These are phyloP conservation scores for Rosalia funebris DNA, from an alignment of 2,888 invertebrate genomes.

Conservation along the genomic window DNA sequence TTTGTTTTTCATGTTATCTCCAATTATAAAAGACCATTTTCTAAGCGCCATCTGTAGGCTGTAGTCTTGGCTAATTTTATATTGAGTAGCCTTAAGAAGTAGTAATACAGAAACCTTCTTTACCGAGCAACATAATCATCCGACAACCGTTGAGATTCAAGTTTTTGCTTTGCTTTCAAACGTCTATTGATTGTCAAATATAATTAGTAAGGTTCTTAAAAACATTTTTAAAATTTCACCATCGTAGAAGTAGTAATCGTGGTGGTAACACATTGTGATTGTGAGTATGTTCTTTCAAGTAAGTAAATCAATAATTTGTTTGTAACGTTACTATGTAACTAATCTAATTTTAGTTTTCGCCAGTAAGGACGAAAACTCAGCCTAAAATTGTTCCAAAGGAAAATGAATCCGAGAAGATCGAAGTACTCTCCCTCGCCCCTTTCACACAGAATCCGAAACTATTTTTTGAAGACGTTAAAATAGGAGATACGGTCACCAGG, in stretches of 20 bases:
- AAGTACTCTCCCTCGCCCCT: slow-evolving; percentile 71
- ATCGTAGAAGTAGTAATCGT: background rate
- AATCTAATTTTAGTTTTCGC: slow-evolving; percentile 33
- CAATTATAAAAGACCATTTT: too few relatives aligned
- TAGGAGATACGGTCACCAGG: slow-evolving; percentile 68
- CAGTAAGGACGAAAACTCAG: slow-evolving; percentile 24
- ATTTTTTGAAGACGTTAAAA: slow-evolving; percentile 73
- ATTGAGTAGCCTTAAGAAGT: too few relatives aligned
- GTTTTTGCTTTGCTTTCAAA: slow-evolving; percentile 10
- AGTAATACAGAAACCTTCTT: too few relatives aligned
- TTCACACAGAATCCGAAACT: slow-evolving; percentile 75
- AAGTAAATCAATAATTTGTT: slow-evolving; percentile 18
- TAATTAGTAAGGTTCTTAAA: background rate
- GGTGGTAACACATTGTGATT: background rate
- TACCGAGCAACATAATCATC: background rate
- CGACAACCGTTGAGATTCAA: slow-evolving; percentile 21
- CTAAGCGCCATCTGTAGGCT: too few relatives aligned
- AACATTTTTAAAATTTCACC: background rate
- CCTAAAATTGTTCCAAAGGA: slow-evolving; percentile 25
- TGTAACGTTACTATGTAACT: slow-evolving; percentile 9
- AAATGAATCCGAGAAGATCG: slow-evolving; percentile 64
- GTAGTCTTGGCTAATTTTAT: too few relatives aligned
- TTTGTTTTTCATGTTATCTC: too few relatives aligned
- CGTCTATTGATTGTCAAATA: background rate
- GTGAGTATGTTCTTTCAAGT: slow-evolving; percentile 37